These are phyloP conservation scores for Pentalonia nigronervosa DNA, from an alignment of 1,140 invertebrate species.

Conservation along the genomic window DNA sequence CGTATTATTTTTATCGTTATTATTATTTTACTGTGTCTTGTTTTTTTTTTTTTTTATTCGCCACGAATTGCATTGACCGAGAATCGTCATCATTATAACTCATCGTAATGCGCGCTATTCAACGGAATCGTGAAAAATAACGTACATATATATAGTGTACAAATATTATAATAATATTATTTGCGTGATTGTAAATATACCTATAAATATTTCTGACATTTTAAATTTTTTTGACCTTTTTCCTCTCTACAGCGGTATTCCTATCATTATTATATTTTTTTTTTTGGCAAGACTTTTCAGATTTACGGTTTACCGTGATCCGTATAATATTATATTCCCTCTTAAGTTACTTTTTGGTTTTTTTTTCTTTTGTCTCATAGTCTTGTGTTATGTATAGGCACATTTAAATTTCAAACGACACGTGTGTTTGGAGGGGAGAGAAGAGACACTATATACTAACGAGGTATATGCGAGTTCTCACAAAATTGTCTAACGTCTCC, in stretches of 20 bases:
- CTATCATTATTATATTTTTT: not conserved
- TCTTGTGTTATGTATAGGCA: not conserved
- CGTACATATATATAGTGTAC: too few species aligned
- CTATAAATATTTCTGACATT: not conserved
- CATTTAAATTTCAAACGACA: not conserved
- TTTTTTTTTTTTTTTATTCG: not conserved
- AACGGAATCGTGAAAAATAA: not conserved
- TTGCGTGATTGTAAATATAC: not conserved
- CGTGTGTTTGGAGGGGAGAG: not conserved
- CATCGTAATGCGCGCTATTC: not conserved
- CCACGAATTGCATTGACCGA: not conserved
- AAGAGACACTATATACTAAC: constrained; percentile 3
- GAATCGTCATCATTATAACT: not conserved
- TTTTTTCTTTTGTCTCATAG: not conserved
- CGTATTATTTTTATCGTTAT: not conserved
- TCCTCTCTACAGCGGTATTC: not conserved
- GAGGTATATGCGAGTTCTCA: constrained; percentile 21
- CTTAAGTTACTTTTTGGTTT: not conserved
- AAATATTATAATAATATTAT: not conserved
- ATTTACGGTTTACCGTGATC: not conserved
- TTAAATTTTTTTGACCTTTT: not conserved
- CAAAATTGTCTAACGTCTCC: not conserved
- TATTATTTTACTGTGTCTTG: not conserved
- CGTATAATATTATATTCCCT: not conserved
- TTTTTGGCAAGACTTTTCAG: not conserved